Base-by-base conservation (phyloP, 2,888 invertebrate species). In the Amiota mariae region DNA sequence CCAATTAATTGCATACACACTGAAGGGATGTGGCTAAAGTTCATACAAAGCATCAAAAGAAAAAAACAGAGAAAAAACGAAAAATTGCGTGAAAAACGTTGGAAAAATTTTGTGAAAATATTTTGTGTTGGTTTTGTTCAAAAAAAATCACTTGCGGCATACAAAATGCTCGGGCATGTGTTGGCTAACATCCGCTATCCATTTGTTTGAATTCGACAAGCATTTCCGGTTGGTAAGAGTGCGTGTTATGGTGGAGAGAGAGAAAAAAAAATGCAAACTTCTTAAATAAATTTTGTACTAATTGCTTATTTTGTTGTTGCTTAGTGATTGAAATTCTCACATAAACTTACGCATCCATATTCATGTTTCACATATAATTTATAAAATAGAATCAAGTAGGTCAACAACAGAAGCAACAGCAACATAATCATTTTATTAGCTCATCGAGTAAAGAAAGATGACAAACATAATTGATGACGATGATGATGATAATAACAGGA, bases 141-240 rank as follows among this genome's bases (percentile, higher is more conserved):
- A 18, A 59, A 18, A 59, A 18, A 63, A 12, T n/a, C 24, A 18
- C 63, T 15, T 24, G 51, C 13, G 54, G 67, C 67, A 36, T 20
- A 54, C 48, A 51, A 51, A 68, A 68, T n/a, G 67, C 67, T 24
- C 20, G 20, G 18, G 51, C 51, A 51, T 51, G 24, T 51, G 67
- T 68, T 51, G 20, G 36, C 48, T 66, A 81, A 84, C 85, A 84
- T 84, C 81, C 82, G 83, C 82, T 66, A 76, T 82, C 80, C 84
- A 85, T 85, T 85, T 84, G 85, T 82, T 82, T 77, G 82, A 83
- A 85, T 85, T 85, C 83, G 85, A 83, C 83, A 81, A 76, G 74
- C 79, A 78, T 81, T 85, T 84, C 85, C 85, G 85, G 80, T 80
- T 36, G 54, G n/a, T 8, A 13, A 54, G 67, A 48, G 67, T 47